Evolutionary conservation across 2,797 vertebrate genomes (phyloP), one percentile per base, ranked within the genome.

Genomic region (Xenopus petersii): DNA sequence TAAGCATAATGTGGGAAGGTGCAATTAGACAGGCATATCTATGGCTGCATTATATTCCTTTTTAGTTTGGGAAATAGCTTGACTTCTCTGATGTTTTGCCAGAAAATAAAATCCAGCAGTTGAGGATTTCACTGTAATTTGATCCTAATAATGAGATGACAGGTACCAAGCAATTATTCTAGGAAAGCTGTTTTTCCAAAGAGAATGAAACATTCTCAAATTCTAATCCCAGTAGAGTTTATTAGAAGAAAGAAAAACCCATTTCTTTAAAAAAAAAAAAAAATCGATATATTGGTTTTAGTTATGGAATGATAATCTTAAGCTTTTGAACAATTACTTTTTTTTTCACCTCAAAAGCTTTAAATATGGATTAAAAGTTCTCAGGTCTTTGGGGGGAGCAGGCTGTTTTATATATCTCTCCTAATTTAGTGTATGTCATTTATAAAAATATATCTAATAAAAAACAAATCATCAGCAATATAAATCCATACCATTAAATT

Each of bases 21-120:
- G 7, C 64, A 69, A 46, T 77, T 81, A 75, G 80, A 46, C 10
- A 72, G 60, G 59, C n/a, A 1, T 71, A 77, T 60, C 36, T 79
- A 73, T 46, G 78, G 64, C 74, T 85, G 68, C 75, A 75, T 8
- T 12, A 54, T 69, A 33, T 17, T 75, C 67, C 64, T 74, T 16
- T 71, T 83, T 80, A 77, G 49, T 47, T 72, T 72, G 36, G 70
- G 75, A 75, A 82, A 61, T 59, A 71, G 84, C 89, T 88, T 86
- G 82, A 89, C 89, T 90, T 92, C 87, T 91, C 84, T 72, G 78
- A 86, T 77, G 80, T 84, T 89, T 89, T 89, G 88, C 87, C 82
- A 86, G 83, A 87, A 86, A 81, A 92, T 89, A 87, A 87, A 83
- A 84, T 87, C 84, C 85, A 80, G 79, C 79, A 75, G 85, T 86